A percentile compares a stretch with the other conserved stretches of the same genome.
These are phyloP conservation scores for Tetramorium bicarinatum DNA, from an alignment of 2,888 invertebrate genomes.

Conservation along the genomic window DNA sequence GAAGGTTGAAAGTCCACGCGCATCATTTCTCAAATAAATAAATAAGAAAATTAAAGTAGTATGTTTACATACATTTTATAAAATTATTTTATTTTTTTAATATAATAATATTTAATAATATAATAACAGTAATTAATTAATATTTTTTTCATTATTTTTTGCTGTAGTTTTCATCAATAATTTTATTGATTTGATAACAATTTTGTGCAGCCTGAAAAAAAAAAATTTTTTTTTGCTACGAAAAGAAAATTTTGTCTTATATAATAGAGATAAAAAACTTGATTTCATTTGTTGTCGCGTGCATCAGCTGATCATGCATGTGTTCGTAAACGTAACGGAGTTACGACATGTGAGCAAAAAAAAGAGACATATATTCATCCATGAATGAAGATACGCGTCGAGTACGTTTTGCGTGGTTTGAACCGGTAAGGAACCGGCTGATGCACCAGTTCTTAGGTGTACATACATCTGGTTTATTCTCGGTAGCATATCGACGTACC, in stretches of 20 bases:
- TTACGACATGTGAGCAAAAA: neutral
- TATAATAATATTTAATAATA: neutral
- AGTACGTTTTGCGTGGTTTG: neutral
- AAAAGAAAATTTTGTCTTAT: neutral
- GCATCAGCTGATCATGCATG: slow-evolving; percentile 58
- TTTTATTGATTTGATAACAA: neutral
- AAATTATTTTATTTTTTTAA: neutral
- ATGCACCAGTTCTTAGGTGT: slow-evolving; percentile 35
- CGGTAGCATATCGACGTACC: slow-evolving; percentile 22
- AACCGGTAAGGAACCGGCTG: slow-evolving; percentile 13
- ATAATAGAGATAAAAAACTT: neutral
- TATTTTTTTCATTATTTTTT: neutral
- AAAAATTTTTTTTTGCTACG: neutral
- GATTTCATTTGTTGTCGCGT: neutral
- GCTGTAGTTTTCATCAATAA: neutral
- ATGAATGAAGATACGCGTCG: slow-evolving; percentile 66
- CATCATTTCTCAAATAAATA: neutral
- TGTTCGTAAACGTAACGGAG: slow-evolving; percentile 28
- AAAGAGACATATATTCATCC: slow-evolving; percentile 20
- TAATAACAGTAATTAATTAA: neutral
- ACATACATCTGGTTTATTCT: slow-evolving; percentile 61
- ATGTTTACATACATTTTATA: neutral
- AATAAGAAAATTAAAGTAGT: neutral
- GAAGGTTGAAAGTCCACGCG: neutral
- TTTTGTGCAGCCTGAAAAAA: neutral